A percentile compares a stretch with the other conserved stretches of the same genome.
Conservation (phyloP, 2,113 vertebrate species). For the Pelvicachromis taeniatus region DNA sequence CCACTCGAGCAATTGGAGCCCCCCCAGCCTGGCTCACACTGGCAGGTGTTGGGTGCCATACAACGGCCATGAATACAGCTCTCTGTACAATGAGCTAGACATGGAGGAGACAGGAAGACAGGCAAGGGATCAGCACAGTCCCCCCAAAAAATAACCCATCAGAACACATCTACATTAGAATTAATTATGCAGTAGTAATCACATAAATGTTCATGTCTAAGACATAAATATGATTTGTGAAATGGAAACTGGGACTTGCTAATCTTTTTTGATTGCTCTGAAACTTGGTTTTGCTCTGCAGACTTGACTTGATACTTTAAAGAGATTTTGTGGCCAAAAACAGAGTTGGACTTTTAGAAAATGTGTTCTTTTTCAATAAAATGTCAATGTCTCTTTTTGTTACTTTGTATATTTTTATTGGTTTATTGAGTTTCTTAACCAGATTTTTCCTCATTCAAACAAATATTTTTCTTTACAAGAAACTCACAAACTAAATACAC, state of each 20-base stretch:
- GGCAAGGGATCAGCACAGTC: background rate
- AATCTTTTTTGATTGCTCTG: too few species aligned
- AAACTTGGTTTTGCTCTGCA: background rate
- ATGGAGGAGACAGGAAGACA: slow-evolving; percentile 36
- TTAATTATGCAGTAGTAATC: background rate
- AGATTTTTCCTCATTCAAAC: background rate
- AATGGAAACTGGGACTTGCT: background rate
- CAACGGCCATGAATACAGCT: slow-evolving; percentile 96
- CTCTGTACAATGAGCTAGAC: slow-evolving; percentile 89
- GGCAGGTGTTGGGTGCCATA: slow-evolving; percentile 96
- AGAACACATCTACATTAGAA: background rate
- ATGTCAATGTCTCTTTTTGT: background rate
- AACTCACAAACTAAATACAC: background rate
- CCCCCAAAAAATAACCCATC: background rate
- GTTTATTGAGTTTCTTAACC: background rate
- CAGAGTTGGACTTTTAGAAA: background rate
- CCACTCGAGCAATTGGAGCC: slow-evolving; percentile 96
- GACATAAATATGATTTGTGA: background rate
- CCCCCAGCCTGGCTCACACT: slow-evolving; percentile 98
- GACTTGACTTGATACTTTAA: background rate
- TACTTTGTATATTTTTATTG: background rate
- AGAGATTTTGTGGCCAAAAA: background rate
- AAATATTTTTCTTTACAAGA: background rate
- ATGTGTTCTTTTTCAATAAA: background rate
- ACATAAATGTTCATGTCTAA: background rate